phyloP scores from a whole-genome alignment of 2,888 invertebrate species.

The Sphaeridia pumilis region DNA sequence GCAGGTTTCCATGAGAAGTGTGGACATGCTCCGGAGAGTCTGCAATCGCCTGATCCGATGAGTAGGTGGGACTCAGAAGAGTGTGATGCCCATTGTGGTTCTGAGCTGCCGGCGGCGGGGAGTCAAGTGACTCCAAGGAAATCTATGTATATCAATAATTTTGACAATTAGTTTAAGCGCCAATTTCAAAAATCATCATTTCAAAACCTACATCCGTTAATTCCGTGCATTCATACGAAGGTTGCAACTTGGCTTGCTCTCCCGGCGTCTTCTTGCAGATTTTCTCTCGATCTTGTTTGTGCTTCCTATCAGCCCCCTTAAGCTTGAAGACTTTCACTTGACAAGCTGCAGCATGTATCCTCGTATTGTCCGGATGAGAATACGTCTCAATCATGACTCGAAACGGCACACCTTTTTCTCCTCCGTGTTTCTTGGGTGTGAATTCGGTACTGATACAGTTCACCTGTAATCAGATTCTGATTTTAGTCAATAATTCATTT shows the following conservation, averaged over 20 bases:
- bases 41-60: constrained; percentile 33
- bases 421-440: constrained; percentile 94
- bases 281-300: constrained; percentile 92
- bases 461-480: constrained; percentile 52
- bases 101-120: constrained; percentile 39
- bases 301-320: constrained; percentile 92
- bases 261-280: constrained; percentile 69
- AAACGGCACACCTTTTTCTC: constrained; percentile 95
- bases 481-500: no score
- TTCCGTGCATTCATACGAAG: constrained; percentile 90
- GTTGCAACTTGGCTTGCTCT: constrained; percentile 86
- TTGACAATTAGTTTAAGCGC: no score
- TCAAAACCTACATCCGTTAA: constrained; percentile 75
- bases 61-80: constrained; percentile 31
- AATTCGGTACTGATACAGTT: constrained; percentile 97
- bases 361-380: constrained; percentile 47
- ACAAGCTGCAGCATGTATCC: constrained; percentile 88
- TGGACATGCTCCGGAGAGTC: constrained; percentile 33
- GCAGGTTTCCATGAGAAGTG: constrained; percentile 20
- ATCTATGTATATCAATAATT: no score
- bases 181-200: no score
- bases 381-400: constrained; percentile 88
- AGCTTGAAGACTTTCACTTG: constrained; percentile 82
- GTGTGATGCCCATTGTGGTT: constrained; percentile 24
- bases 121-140: constrained; percentile 49